These are phyloP conservation scores for Phania funesta DNA, from an alignment of 2,888 invertebrate genomes.

Conservation along the genomic window DNA sequence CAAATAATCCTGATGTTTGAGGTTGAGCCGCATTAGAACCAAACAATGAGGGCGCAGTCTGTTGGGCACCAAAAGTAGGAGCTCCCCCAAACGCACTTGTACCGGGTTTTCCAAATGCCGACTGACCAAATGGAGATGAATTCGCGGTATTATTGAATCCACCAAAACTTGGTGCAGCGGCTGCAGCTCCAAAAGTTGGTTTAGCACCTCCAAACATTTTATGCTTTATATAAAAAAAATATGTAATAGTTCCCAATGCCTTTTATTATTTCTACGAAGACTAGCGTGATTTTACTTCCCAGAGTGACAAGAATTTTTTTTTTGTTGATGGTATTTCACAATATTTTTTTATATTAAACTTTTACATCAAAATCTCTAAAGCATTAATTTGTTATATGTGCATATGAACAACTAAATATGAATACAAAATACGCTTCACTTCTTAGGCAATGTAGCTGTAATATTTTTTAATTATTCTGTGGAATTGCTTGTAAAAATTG, in stretches of 20 bases:
- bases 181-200: slow-evolving; percentile 81
- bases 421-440: slow-evolving; percentile 3
- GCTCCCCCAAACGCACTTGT: slow-evolving; percentile 85
- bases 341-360: background rate
- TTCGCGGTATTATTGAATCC: slow-evolving; percentile 76
- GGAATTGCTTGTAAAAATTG: slow-evolving; percentile 17
- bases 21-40: slow-evolving; percentile 82
- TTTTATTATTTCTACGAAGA: background rate
- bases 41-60: slow-evolving; percentile 82
- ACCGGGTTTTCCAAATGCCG: slow-evolving; percentile 83
- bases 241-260: background rate
- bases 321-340: slow-evolving; percentile 51
- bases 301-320: background rate
- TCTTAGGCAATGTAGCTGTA: background rate
- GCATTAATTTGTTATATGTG: too few relatives aligned
- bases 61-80: slow-evolving; percentile 84
- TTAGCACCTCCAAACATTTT: slow-evolving; percentile 79
- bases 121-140: slow-evolving; percentile 80
- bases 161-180: slow-evolving; percentile 75
- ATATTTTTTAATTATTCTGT: background rate
- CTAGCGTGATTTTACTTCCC: slow-evolving; percentile 46
- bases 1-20: slow-evolving; percentile 78
- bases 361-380: background rate
- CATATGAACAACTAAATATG: background rate
- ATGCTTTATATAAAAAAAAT: background rate